phyloP scores from a whole-genome alignment of 1,140 invertebrate genomes.

The Drosophila rufa region DNA sequence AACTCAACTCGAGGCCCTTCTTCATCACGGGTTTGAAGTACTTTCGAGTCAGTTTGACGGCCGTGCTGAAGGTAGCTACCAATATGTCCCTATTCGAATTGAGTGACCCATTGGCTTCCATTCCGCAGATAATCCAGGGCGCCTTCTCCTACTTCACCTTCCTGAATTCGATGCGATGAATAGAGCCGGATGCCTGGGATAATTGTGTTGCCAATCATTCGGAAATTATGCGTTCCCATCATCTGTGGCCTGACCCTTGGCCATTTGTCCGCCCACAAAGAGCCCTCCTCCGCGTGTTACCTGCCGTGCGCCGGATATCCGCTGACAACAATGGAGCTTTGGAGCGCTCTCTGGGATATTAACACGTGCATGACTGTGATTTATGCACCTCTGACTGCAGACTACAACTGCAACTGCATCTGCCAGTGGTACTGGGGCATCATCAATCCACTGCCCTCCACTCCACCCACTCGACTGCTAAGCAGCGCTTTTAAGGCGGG shows the following conservation, averaged over 20 bases:
- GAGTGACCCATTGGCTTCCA: neutral
- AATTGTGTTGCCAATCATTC: constrained; percentile 40
- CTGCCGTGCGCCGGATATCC: constrained; percentile 35
- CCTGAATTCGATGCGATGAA: constrained; percentile 63
- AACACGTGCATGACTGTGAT: constrained; percentile 59
- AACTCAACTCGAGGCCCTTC: constrained; percentile 69
- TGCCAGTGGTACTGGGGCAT: constrained; percentile 25
- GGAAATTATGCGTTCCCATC: constrained; percentile 36
- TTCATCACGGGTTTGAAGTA: constrained; percentile 66
- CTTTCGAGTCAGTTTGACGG: constrained; percentile 59
- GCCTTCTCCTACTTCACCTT: constrained; percentile 75
- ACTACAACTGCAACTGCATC: constrained; percentile 36
- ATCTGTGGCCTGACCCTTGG: constrained; percentile 42
- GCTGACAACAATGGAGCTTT: constrained; percentile 41
- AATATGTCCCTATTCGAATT: neutral
- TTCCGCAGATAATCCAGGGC: constrained; percentile 64
- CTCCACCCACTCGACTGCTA: constrained; percentile 19
- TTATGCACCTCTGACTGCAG: constrained; percentile 55
- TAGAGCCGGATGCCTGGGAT: neutral
- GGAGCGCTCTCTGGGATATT: constrained; percentile 44
- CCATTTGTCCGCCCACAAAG: constrained; percentile 31
- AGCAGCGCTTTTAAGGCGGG: constrained; percentile 53
- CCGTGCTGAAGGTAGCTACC: constrained; percentile 61
- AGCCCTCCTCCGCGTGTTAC: neutral
- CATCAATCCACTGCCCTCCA: constrained; percentile 29